A percentile compares a stretch with the other conserved stretches of the same genome.
Conservation (phyloP, 2,797 vertebrate genomes). For the Mormyrus proboscirostris region DNA sequence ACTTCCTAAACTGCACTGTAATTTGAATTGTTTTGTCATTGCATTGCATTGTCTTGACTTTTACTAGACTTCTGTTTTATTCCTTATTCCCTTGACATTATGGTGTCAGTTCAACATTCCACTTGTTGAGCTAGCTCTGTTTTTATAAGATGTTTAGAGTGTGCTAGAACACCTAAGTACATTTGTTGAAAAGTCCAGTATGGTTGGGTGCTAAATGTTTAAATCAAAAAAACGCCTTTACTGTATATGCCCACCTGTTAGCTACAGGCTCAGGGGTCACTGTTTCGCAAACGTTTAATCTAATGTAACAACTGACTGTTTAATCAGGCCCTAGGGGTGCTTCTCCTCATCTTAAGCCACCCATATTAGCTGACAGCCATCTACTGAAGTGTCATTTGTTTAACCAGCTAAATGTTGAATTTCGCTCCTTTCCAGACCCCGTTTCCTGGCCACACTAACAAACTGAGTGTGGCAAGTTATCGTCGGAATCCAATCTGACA, state of each 20-base stretch:
- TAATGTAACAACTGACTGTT: not conserved
- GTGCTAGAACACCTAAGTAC: not conserved
- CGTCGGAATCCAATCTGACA: slow-evolving; percentile 77
- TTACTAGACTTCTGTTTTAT: not conserved
- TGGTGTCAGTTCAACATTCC: not conserved
- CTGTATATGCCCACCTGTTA: not conserved
- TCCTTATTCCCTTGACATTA: not conserved
- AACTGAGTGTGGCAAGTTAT: slow-evolving; percentile 97
- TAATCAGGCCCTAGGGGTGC: not conserved
- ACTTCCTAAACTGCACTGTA: not conserved
- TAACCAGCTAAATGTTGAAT: not conserved
- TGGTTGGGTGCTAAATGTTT: not conserved
- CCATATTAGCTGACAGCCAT: not conserved
- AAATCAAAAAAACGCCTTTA: not conserved
- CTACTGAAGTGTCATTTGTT: not conserved
- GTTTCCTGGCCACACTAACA: slow-evolving; percentile 90
- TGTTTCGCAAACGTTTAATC: not conserved
- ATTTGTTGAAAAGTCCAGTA: not conserved
- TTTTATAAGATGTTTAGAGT: not conserved
- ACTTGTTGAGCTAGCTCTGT: not conserved
- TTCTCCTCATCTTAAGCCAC: not conserved
- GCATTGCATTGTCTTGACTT: not conserved
- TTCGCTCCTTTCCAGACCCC: slow-evolving; percentile 65
- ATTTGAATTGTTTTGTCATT: not conserved
- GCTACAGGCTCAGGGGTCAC: not conserved